Evolutionary conservation across 1,140 invertebrate species (phyloP).

Genomic region (Gryon sp.): DNA sequence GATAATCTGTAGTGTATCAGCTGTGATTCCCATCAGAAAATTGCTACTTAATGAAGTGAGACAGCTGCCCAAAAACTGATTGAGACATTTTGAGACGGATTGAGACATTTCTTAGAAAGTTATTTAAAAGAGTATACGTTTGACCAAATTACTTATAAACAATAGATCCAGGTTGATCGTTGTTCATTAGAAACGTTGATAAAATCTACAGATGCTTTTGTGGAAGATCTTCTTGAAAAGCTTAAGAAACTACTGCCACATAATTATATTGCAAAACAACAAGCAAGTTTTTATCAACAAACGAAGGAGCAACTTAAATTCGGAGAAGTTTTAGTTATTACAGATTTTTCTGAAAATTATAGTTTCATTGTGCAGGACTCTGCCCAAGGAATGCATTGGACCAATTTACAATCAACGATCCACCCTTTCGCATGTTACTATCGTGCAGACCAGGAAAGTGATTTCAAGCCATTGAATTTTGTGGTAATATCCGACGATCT

Average conservation of each 20-base stretch:
- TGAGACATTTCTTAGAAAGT: conserved; percentile 21
- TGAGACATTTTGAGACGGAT: conserved; percentile 12
- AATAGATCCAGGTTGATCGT: conserved; percentile 60
- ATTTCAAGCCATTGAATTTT: conserved; percentile 35
- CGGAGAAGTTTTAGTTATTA: conserved; percentile 41
- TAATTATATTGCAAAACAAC: conserved; percentile 42
- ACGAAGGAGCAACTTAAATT: conserved; percentile 45
- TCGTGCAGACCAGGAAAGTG: conserved; percentile 11
- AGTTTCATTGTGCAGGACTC: conserved; percentile 27
- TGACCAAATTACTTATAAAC: conserved; percentile 61
- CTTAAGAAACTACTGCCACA: conserved; percentile 13
- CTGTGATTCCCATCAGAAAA: conserved; percentile 24
- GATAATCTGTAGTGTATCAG: conserved; percentile 28
- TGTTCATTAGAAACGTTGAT: conserved; percentile 49
- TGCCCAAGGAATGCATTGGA: conserved; percentile 56
- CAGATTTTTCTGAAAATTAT: conserved; percentile 51
- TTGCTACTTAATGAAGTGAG: conserved; percentile 40
- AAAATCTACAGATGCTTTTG: conserved; percentile 12
- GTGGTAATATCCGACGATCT: conserved; percentile 48
- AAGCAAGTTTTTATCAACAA: conserved; percentile 51
- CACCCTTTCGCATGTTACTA: conserved; percentile 64
- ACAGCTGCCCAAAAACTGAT: too few species aligned
- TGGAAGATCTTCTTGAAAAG: conserved; percentile 12
- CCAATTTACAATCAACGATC: conserved; percentile 64
- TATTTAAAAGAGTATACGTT: conserved; percentile 51